These are phyloP conservation scores for Solea senegalensis DNA, from an alignment of 2,113 vertebrate genomes.

Conservation along the genomic window DNA sequence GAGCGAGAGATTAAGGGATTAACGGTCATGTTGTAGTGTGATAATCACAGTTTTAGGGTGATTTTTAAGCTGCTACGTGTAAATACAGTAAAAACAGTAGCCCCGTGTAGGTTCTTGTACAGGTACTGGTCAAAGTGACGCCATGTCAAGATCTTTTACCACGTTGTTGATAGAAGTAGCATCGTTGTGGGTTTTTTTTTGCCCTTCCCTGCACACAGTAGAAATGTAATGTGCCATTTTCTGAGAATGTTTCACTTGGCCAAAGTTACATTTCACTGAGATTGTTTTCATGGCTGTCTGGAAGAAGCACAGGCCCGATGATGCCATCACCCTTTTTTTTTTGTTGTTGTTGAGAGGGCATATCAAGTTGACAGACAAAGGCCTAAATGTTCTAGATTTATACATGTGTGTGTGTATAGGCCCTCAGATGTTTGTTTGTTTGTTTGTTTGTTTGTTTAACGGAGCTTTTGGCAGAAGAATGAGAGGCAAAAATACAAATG, in stretches of 20 bases:
- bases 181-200: constrained; percentile 43
- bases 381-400: constrained; percentile 13
- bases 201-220: constrained; percentile 23
- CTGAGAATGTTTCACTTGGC: constrained; percentile 28
- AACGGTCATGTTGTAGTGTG: constrained; percentile 50
- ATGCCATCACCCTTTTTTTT: constrained; percentile 15
- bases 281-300: constrained; percentile 43
- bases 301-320: constrained; percentile 39
- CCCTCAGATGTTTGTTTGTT: constrained; percentile 14
- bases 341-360: constrained; percentile 5
- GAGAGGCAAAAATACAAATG: constrained; percentile 6
- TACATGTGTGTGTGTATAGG: neutral
- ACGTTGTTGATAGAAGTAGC: constrained; percentile 61
- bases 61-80: constrained; percentile 76
- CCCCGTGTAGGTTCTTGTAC: constrained; percentile 43
- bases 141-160: constrained; percentile 66
- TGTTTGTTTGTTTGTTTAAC: neutral
- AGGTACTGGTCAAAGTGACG: constrained; percentile 49
- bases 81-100: constrained; percentile 63
- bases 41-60: constrained; percentile 54
- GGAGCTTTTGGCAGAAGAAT: neutral
- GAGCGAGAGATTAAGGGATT: constrained; percentile 28
- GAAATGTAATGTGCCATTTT: constrained; percentile 45
- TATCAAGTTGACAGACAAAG: constrained; percentile 2
- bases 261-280: constrained; percentile 11